A percentile compares a stretch with the other conserved stretches of the same genome.
These are phyloP conservation scores for Setophaga kirtlandii DNA, from an alignment of 2,113 vertebrate genomes.

Conservation along the genomic window DNA sequence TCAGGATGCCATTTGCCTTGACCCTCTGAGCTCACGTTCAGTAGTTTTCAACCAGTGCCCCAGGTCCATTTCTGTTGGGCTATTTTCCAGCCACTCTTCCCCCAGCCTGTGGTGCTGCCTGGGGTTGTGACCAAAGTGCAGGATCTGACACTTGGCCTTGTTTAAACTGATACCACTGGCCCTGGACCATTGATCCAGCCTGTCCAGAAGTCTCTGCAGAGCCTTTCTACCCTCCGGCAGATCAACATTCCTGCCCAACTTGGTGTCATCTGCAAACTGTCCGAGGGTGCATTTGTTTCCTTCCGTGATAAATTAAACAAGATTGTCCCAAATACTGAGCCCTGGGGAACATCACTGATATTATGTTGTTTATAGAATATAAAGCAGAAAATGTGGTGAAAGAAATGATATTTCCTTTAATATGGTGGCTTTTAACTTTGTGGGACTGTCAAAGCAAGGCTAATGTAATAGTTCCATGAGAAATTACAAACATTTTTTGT, in stretches of 20 bases:
- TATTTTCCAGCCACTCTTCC: neutral
- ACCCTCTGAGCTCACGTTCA: neutral
- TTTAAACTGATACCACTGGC: neutral
- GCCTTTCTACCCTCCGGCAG: neutral
- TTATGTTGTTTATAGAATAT: neutral
- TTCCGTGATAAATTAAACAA: neutral
- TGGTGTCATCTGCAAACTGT: neutral
- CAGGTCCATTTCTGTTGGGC: neutral
- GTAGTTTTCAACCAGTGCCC: neutral
- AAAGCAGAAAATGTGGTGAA: neutral
- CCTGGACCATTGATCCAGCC: neutral
- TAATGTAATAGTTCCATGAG: neutral
- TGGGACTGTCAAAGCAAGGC: neutral
- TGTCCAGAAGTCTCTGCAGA: neutral
- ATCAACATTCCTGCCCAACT: neutral
- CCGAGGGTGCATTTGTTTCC: neutral
- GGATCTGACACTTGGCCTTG: neutral
- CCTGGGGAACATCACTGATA: neutral
- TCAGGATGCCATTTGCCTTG: neutral
- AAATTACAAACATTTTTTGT: neutral
- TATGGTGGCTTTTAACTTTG: neutral
- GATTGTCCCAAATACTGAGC: neutral
- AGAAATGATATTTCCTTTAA: neutral
- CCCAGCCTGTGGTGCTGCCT: neutral
- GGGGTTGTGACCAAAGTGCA: accelerated